A percentile compares a stretch with the other conserved stretches of the same genome.
These are phyloP conservation scores for Phasia obesa DNA, from an alignment of 2,888 invertebrate genomes.

Conservation along the genomic window DNA sequence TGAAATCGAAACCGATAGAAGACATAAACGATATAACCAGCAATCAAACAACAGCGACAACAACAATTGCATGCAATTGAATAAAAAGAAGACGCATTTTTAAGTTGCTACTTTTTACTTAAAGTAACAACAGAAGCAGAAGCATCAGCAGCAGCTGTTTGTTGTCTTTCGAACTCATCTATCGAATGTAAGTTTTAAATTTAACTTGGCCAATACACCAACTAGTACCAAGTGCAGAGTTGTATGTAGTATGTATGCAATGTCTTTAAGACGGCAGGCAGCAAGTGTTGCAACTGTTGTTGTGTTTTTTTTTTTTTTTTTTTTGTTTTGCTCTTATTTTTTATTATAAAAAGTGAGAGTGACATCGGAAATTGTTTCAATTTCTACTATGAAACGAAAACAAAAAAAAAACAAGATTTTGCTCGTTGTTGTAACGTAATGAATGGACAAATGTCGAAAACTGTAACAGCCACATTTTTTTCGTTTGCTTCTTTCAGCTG, in stretches of 20 bases:
- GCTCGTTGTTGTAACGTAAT: slow-evolving; percentile 75
- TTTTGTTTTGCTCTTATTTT: slow-evolving; percentile 47
- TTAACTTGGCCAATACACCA: slow-evolving; percentile 64
- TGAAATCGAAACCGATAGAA: slow-evolving; percentile 69
- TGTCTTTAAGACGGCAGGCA: slow-evolving; percentile 66
- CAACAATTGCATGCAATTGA: not conserved
- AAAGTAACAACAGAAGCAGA: slow-evolving; percentile 49
- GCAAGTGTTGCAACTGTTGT: slow-evolving; percentile 22
- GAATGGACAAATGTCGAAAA: slow-evolving; percentile 81
- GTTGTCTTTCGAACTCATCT: slow-evolving; percentile 48
- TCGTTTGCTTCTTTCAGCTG: slow-evolving; percentile 62
- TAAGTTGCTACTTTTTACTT: slow-evolving; percentile 47
- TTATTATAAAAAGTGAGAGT: slow-evolving; percentile 79
- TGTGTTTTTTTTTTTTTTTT: not conserved
- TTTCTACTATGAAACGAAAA: slow-evolving; percentile 74
- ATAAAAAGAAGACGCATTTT: slow-evolving; percentile 65
- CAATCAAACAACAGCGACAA: slow-evolving; percentile 25
- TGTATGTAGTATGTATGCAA: slow-evolving; percentile 6
- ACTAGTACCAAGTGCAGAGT: slow-evolving; percentile 3
- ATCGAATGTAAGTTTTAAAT: slow-evolving; percentile 62
- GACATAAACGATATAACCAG: slow-evolving; percentile 29
- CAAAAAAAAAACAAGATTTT: slow-evolving; percentile 75
- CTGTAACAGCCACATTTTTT: slow-evolving; percentile 80
- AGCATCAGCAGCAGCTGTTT: slow-evolving; percentile 41
- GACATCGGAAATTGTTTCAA: slow-evolving; percentile 82